Conservation (phyloP, 1,140 invertebrate genomes). For the Armadillidium nasatum region DNA sequence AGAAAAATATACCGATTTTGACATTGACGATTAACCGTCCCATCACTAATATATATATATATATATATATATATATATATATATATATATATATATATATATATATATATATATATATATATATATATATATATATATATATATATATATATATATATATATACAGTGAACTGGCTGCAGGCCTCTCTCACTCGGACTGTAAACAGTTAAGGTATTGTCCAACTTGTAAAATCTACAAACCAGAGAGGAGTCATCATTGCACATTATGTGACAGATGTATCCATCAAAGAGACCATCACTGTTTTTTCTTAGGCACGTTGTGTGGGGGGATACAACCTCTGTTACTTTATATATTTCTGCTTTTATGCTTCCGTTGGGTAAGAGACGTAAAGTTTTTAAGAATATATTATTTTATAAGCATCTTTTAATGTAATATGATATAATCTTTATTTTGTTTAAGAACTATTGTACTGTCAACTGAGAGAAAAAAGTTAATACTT, state of each 20-base stretch:
- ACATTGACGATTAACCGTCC: too few species aligned
- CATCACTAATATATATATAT: not conserved
- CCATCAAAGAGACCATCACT: conserved; percentile 43
- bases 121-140: too few species aligned
- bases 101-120: not conserved
- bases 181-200: conserved; percentile 42
- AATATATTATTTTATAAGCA: too few species aligned
- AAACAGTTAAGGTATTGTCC: conserved; percentile 40
- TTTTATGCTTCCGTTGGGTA: conserved; percentile 44
- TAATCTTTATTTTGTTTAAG: too few species aligned
- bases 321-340: conserved; percentile 43
- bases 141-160: not conserved
- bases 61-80: not conserved
- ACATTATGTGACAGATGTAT: conserved; percentile 43
- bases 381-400: conserved; percentile 16
- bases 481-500: too few species aligned
- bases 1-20: too few species aligned
- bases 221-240: conserved; percentile 43
- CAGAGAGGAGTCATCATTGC: conserved; percentile 43
- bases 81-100: conserved; percentile 15
- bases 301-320: conserved; percentile 43
- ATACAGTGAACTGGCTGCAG: conserved; percentile 37
- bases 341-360: conserved; percentile 43
- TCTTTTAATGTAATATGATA: too few species aligned
- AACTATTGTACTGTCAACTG: too few species aligned